Evolutionary conservation across 2,113 vertebrate species (phyloP), one percentile per base, ranked within the genome.

Genomic region (Callorhinus ursinus): DNA sequence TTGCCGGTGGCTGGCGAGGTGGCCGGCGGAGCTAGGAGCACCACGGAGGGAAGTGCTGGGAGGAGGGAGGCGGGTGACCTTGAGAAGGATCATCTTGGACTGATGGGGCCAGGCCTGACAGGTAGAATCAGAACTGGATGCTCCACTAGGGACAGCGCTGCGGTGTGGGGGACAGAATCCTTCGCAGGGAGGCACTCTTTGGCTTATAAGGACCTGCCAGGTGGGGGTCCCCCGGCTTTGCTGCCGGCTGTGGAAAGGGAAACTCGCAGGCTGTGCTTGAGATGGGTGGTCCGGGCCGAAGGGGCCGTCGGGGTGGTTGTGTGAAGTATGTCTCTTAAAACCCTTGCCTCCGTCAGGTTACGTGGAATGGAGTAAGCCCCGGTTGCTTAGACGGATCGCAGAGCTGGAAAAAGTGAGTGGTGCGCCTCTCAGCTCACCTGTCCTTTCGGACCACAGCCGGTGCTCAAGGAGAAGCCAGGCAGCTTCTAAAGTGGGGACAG

Each of bases 401-500:
- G 99, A 99, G 65, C 97, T 99, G 79, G 99, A 99, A 98, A 99
- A 99, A 98, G 99, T 99, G 97, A 99, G 99, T 79, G 6, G 98
- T 83, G 3, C 1, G 7, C 13, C 2, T 6, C 33, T 7, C 16
- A 0, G 1, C 2, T 7, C 26, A 0, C 74, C 39, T 4, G 3
- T 13, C 11, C 4, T 79, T 79, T 21, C 2, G n/a, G 36, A 10
- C 22, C 53, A 21, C 53, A 21, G 2, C 71, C 55, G 0, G 0
- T 4, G 6, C 1, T 8, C 4, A 0, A 28, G 33, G 33, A 7
- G 3, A 11, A 1, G 67, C 81, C 18, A 13, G 39, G n/a, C 0
- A 4, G 46, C 21, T 28, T 14, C 0, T 14, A 22, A 16, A 7
- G 15, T 1, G 2, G 11, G 77, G n/a, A 69, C 42, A 14, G 11